Base-by-base conservation (phyloP, 2,888 invertebrate species). In the Argyra leucocephala region DNA sequence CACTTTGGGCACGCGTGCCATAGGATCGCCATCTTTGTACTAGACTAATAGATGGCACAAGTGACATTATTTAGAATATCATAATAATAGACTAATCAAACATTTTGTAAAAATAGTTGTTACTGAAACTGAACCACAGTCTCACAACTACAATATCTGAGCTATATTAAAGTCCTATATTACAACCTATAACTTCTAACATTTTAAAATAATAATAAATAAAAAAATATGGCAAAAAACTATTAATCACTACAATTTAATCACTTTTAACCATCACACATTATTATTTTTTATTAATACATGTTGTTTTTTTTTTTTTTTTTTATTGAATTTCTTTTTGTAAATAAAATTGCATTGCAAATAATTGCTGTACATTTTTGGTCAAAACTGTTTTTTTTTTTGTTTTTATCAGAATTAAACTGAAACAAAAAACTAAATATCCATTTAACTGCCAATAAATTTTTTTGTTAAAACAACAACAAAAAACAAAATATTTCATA, bases 361-460 rank as follows among this genome's bases (percentile, higher is more conserved):
- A 48, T 48, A n/a, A n/a, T 48, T 48, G 48, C n/a, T 18, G 15
- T 48, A 48, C 48, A 1, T 6, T 48, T 48, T 48, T 48, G 48
- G 48, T 48, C 48, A 48, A 48, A 48, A 48, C 1, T 48, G 18
- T 48, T 48, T 48, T 48, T 48, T 48, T 48, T 48, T 31, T 31
- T 31, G 9, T 48, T 48, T 48, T 48, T 48, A 48, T 48, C n/a
- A 15, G 48, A 48, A 48, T 48, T 48, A 18, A 9, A 48, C 12
- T 48, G n/a, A 18, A 48, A 48, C 1, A 48, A 48, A 48, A 9
- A 48, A 48, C 48, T 5, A 48, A 48, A 48, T 18, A 48, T 48
- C 48, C 48, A 48, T 48, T 48, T 48, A 48, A 48, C 48, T 48
- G 48, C 48, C 48, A 48, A 48, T 48, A 48, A 48, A 48, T 48